Conservation (phyloP, 64 coral and sea anemone species). For the Montipora capricornis region DNA sequence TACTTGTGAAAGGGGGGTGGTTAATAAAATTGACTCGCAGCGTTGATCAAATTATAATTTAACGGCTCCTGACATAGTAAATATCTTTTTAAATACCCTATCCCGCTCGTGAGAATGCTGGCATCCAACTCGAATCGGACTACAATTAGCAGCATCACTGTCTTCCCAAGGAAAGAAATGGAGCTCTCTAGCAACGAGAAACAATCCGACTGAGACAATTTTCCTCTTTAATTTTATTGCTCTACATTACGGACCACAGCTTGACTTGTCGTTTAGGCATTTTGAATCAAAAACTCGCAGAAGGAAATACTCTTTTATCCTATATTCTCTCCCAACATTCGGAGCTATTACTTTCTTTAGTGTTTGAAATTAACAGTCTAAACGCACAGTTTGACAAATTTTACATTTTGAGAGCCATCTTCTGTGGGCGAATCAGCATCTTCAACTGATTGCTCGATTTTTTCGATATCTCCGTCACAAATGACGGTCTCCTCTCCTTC, state of each 20-base stretch:
- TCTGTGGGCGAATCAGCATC: not conserved
- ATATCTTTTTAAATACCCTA: too few species aligned
- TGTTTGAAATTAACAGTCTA: conserved; percentile 23
- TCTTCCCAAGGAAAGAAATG: too few species aligned
- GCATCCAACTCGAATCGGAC: too few species aligned
- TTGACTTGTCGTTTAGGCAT: not conserved
- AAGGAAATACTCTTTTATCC: not conserved
- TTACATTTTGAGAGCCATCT: not conserved
- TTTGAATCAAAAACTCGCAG: not conserved
- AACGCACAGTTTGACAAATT: conserved; percentile 22
- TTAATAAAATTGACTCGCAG: too few species aligned
- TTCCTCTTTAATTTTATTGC: not conserved
- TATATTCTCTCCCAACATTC: not conserved
- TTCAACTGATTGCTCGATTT: not conserved
- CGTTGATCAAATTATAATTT: too few species aligned
- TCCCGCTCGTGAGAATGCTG: too few species aligned
- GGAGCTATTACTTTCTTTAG: not conserved
- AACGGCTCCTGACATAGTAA: too few species aligned
- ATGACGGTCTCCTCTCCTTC: conserved; percentile 22
- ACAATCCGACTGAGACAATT: not conserved
- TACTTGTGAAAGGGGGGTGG: too few species aligned
- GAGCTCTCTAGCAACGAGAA: not conserved
- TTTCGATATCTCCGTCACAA: not conserved
- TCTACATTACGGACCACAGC: not conserved
- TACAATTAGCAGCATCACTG: too few species aligned